Percentiles rank a stretch among this genome's conserved stretches.
Conservation (phyloP, 2,797 vertebrate genomes). For the Hephaestus fuliginosus region DNA sequence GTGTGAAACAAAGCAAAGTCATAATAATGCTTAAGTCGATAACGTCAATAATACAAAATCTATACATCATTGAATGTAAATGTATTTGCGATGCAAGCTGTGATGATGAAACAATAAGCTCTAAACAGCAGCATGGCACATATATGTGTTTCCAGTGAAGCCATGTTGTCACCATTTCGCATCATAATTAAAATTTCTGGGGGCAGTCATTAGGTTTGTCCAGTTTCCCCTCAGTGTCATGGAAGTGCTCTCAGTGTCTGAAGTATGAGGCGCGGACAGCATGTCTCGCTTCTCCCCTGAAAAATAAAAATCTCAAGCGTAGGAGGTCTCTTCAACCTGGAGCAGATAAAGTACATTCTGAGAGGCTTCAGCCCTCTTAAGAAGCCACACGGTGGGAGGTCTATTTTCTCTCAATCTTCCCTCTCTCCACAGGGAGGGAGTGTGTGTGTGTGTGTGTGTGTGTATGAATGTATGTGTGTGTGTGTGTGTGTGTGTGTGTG, state of each 20-base stretch:
- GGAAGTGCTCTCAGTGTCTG: constrained; percentile 16
- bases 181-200: constrained; percentile 9
- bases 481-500: constrained; percentile 28
- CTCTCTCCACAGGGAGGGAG: constrained; percentile 37
- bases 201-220: not conserved
- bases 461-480: constrained; percentile 25
- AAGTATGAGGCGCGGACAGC: constrained; percentile 21
- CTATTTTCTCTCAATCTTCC: constrained; percentile 72
- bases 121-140: not conserved
- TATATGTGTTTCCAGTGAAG: not conserved
- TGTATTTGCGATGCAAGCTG: not conserved
- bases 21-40: no score
- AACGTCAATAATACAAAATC: not conserved
- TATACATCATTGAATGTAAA: not conserved
- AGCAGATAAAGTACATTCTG: constrained; percentile 60
- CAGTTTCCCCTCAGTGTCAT: constrained; percentile 9
- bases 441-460: constrained; percentile 10
- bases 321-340: constrained; percentile 60
- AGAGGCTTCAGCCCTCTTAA: constrained; percentile 71
- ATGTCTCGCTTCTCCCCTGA: constrained; percentile 15
- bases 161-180: no score
- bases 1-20: no score
- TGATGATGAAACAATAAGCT: not conserved
- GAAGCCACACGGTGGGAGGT: constrained; percentile 65
- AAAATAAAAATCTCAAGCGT: constrained; percentile 48